These are phyloP conservation scores for Malacoraja senta DNA, from an alignment of 2,797 vertebrate species.

Conservation along the genomic window DNA sequence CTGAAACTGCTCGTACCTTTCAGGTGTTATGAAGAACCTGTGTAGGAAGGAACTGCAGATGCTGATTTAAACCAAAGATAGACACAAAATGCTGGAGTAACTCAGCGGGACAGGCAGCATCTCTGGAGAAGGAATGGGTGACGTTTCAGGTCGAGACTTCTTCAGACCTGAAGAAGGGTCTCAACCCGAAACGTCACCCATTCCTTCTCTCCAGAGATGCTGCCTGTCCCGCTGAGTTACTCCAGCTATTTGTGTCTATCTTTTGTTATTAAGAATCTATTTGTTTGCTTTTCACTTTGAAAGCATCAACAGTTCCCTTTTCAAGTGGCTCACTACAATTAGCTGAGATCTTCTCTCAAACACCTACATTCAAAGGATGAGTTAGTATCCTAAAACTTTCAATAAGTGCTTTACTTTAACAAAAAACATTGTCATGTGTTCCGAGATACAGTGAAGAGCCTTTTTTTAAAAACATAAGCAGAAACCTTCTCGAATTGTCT, in stretches of 20 bases:
- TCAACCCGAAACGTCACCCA: too few relatives aligned
- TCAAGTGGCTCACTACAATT: background rate
- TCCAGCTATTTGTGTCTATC: background rate
- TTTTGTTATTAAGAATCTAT: background rate
- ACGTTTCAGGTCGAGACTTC: too few relatives aligned
- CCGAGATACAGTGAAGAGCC: too few relatives aligned
- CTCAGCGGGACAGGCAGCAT: too few relatives aligned
- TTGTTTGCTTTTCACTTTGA: conserved; percentile 11
- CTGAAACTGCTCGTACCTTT: background rate
- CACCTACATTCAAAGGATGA: background rate
- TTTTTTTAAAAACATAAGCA: background rate
- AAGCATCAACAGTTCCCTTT: background rate
- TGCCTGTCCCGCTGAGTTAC: too few relatives aligned
- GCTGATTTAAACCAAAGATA: too few relatives aligned
- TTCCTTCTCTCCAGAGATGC: too few relatives aligned
- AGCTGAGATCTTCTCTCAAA: background rate
- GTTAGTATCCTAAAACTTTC: background rate
- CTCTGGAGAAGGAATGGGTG: too few relatives aligned
- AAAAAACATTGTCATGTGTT: background rate
- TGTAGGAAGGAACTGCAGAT: too few relatives aligned
- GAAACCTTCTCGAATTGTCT: background rate
- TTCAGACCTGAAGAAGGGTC: too few relatives aligned
- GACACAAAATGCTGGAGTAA: too few relatives aligned
- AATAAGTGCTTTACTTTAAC: background rate
- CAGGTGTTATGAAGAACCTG: background rate